phyloP scores from a whole-genome alignment of 1,140 invertebrate species.

The Centruroides sculpturatus region DNA sequence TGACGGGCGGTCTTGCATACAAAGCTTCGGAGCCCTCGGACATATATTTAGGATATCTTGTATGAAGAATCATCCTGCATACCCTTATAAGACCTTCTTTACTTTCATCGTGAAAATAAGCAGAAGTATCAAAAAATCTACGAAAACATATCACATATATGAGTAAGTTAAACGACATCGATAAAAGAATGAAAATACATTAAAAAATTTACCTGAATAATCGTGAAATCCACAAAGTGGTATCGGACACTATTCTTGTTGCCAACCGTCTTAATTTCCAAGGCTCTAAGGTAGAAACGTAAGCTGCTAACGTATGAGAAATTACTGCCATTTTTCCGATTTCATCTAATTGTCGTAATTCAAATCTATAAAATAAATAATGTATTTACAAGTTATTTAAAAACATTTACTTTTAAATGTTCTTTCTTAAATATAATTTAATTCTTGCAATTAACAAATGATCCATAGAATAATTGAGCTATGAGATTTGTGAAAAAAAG shows the following conservation, averaged over 20 bases:
- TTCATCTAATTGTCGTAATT: constrained; percentile 38
- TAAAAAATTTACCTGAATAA: constrained; percentile 47
- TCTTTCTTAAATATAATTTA: too few species aligned
- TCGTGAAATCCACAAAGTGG: constrained; percentile 58
- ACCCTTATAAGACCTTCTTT: constrained; percentile 59
- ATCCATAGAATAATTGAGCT: too few species aligned
- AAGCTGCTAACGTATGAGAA: constrained; percentile 56
- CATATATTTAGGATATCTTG: constrained; percentile 61
- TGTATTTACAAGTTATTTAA: background rate
- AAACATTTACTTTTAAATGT: too few species aligned
- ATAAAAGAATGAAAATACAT: too few species aligned
- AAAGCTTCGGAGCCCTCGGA: constrained; percentile 65
- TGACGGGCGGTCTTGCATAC: constrained; percentile 51
- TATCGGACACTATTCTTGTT: constrained; percentile 53
- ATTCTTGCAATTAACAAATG: too few species aligned
- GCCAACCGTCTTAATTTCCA: constrained; percentile 51
- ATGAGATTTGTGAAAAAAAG: too few species aligned
- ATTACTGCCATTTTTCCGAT: constrained; percentile 49
- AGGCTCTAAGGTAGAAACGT: constrained; percentile 51
- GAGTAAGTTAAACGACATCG: too few species aligned
- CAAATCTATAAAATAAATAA: background rate
- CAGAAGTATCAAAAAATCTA: constrained; percentile 48
- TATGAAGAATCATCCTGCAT: constrained; percentile 57
- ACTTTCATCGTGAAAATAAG: constrained; percentile 61
- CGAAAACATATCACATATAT: background rate